Evolutionary conservation across 2,888 invertebrate genomes (phyloP).

Genomic region (Oithona nana): DNA sequence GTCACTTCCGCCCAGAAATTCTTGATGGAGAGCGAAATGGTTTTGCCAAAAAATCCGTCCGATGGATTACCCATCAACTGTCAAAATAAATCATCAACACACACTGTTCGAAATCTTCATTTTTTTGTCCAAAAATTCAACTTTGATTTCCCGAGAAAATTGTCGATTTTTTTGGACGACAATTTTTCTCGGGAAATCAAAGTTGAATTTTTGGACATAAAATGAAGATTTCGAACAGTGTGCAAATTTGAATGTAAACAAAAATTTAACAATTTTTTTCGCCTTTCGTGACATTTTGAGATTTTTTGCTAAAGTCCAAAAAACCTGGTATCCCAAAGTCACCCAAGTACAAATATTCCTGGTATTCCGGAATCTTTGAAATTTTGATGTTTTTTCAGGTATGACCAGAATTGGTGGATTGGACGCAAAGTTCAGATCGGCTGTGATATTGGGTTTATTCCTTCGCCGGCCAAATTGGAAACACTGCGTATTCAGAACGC

Average conservation of each 20-base stretch:
- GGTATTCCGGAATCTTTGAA: too few species aligned
- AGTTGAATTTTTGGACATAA: too few species aligned
- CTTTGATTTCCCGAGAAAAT: too few species aligned
- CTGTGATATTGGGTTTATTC: slow-evolving; percentile 97
- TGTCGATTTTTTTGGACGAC: too few species aligned
- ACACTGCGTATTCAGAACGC: slow-evolving; percentile 36
- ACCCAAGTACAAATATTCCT: too few species aligned
- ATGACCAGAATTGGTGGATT: slow-evolving; percentile 99
- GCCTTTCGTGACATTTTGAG: too few species aligned
- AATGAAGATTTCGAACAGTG: too few species aligned
- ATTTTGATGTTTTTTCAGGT: too few species aligned
- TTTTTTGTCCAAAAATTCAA: too few species aligned
- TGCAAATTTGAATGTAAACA: neutral
- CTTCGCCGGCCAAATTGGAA: slow-evolving; percentile 96
- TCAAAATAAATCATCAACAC: too few species aligned
- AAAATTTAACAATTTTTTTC: neutral
- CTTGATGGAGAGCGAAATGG: slow-evolving; percentile 21
- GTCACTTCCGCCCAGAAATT: slow-evolving; percentile 23
- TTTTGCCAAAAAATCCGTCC: slow-evolving; percentile 23
- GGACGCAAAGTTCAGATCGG: slow-evolving; percentile 87
- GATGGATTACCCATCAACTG: slow-evolving; percentile 22
- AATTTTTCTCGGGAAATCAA: too few species aligned
- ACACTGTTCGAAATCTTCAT: too few species aligned
- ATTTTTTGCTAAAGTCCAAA: neutral
- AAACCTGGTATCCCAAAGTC: slow-evolving; percentile 54